Conservation (phyloP, 2,888 invertebrate species). For the Cryptocheilus praepositus region DNA sequence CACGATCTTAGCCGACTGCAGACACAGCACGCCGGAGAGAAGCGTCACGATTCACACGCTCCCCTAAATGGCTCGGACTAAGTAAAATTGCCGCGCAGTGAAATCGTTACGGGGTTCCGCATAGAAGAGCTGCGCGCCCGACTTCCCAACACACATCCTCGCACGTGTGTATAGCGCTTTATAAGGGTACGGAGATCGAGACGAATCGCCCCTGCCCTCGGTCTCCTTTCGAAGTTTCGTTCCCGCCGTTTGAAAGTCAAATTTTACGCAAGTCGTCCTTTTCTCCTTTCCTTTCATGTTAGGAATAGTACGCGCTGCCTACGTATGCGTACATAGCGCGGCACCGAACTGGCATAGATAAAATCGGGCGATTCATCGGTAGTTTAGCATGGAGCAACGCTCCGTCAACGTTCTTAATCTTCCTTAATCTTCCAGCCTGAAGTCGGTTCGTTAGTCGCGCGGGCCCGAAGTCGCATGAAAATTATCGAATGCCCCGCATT, state of each 20-base stretch:
- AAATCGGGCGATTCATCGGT: constrained; percentile 9
- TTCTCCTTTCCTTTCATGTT: not conserved
- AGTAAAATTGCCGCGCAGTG: constrained; percentile 1
- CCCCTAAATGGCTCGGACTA: constrained; percentile 3
- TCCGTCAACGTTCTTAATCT: constrained; percentile 16
- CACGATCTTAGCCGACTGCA: no score
- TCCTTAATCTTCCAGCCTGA: not conserved
- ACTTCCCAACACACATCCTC: not conserved
- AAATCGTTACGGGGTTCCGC: constrained; percentile 4
- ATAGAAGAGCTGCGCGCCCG: not conserved
- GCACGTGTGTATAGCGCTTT: constrained; percentile 23
- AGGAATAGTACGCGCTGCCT: constrained; percentile 5
- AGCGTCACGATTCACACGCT: constrained; percentile 3
- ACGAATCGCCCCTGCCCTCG: constrained; percentile 28
- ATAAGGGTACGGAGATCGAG: constrained; percentile 27
- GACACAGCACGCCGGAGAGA: no score
- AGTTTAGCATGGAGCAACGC: not conserved
- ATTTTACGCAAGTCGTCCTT: constrained; percentile 40
- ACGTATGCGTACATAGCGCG: constrained; percentile 4
- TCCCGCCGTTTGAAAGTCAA: constrained; percentile 50
- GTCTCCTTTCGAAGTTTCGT: constrained; percentile 28
- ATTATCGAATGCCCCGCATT: not conserved
- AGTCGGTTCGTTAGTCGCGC: no score
- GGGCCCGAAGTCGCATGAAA: not conserved
- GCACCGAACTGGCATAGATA: not conserved